Evolutionary conservation across 2,888 invertebrate species (phyloP).

Genomic region (Rosalia funebris): DNA sequence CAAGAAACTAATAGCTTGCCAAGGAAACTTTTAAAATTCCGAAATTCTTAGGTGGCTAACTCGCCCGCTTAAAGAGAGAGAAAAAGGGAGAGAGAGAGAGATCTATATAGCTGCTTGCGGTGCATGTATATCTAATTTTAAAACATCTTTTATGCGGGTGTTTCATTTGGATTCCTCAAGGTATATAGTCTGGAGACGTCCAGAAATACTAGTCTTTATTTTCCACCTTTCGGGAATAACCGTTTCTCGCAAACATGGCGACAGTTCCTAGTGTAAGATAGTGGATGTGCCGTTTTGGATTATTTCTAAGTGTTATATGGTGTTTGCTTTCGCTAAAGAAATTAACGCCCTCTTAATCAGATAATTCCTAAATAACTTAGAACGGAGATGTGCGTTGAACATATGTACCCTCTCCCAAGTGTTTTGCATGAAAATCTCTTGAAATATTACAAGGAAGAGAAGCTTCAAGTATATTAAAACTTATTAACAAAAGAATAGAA

Average conservation of each 20-base stretch:
- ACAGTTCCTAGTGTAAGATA: conserved; percentile 35
- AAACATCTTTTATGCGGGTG: conserved; percentile 37
- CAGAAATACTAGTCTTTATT: conserved; percentile 39
- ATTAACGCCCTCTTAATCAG: background rate
- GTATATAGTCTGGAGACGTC: conserved; percentile 40
- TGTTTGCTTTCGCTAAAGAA: background rate
- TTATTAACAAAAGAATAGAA: too few relatives aligned
- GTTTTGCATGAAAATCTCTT: too few relatives aligned
- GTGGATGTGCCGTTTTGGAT: conserved; percentile 1
- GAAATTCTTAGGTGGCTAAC: background rate
- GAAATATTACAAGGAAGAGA: too few relatives aligned
- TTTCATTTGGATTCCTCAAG: conserved; percentile 33
- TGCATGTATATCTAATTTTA: conserved; percentile 35
- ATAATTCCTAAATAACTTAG: too few relatives aligned
- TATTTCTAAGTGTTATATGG: background rate
- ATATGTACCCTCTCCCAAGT: too few relatives aligned
- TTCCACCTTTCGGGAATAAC: conserved; percentile 31
- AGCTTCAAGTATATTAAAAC: too few relatives aligned
- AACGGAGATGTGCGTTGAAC: too few relatives aligned
- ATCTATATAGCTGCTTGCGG: conserved; percentile 38
- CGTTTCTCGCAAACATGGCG: conserved; percentile 15
- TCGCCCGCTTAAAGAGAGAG: background rate
- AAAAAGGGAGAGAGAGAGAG: background rate
- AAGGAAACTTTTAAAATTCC: background rate
- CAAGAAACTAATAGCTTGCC: background rate